A percentile compares a stretch with the other conserved stretches of the same genome.
Evolutionary conservation across 1,140 invertebrate genomes (phyloP).

Genomic region (Frieseomelitta varia): DNA sequence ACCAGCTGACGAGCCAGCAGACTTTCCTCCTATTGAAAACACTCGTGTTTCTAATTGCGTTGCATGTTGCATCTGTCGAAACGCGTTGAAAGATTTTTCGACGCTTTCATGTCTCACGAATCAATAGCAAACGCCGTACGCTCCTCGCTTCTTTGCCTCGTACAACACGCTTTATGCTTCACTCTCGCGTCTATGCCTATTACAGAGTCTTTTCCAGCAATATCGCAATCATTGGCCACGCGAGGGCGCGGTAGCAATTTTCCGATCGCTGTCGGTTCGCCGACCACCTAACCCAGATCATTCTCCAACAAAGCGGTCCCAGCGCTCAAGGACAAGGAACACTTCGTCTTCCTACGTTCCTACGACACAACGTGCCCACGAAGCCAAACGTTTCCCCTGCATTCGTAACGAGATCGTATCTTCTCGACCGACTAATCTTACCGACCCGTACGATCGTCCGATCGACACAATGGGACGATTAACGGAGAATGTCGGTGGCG

Average conservation of each 20-base stretch:
- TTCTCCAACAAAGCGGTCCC: not conserved
- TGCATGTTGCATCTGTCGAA: too few species aligned
- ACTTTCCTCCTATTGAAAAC: not conserved
- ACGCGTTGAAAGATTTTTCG: not conserved
- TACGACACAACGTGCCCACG: too few species aligned
- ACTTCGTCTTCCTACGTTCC: not conserved
- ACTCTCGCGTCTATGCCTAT: too few species aligned
- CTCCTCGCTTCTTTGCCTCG: too few species aligned
- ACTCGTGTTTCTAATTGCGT: not conserved
- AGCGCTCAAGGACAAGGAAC: not conserved
- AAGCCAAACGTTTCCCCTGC: not conserved
- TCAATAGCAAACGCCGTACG: too few species aligned
- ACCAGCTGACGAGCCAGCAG: not conserved
- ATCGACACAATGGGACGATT: slow-evolving; percentile 43
- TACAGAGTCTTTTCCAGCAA: too few species aligned
- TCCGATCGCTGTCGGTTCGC: not conserved
- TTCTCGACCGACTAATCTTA: not conserved
- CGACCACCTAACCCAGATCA: not conserved
- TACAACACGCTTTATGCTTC: too few species aligned
- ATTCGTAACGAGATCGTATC: slow-evolving; percentile 32
- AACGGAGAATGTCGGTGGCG: slow-evolving; percentile 18
- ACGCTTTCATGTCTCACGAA: too few species aligned
- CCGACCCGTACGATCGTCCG: not conserved
- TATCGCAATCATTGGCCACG: too few species aligned
- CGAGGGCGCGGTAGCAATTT: not conserved